These are phyloP conservation scores for Lasiurus cinereus DNA, from an alignment of 2,113 vertebrate species.

Conservation along the genomic window DNA sequence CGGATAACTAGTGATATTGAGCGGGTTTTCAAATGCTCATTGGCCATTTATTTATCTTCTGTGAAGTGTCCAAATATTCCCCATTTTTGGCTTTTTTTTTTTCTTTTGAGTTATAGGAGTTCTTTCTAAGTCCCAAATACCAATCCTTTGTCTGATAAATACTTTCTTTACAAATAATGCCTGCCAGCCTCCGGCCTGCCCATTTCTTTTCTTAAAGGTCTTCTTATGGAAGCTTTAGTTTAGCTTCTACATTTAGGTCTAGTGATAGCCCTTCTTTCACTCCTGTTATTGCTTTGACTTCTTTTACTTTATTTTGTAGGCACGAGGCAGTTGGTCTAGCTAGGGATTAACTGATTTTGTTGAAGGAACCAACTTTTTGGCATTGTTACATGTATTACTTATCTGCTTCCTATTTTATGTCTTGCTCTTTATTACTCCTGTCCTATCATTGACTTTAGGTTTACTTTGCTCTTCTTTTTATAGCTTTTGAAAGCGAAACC, in stretches of 20 bases:
- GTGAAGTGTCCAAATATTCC: neutral
- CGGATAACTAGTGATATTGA: too few species aligned
- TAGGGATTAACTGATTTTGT: neutral
- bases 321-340: neutral
- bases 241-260: too few species aligned
- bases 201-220: too few species aligned
- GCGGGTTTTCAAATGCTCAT: too few species aligned
- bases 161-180: too few species aligned
- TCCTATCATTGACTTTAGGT: neutral
- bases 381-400: neutral
- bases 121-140: too few species aligned
- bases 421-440: slow-evolving; percentile 15
- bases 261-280: neutral
- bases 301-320: neutral
- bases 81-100: neutral
- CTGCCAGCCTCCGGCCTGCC: too few species aligned
- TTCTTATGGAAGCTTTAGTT: too few species aligned
- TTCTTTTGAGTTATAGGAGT: too few species aligned
- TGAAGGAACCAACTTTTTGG: neutral
- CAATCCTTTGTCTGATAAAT: too few species aligned
- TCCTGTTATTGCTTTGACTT: neutral
- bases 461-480: slow-evolving; percentile 49
- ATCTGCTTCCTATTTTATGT: slow-evolving; percentile 28
- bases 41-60: too few species aligned
- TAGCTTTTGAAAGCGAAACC: slow-evolving; percentile 48